These are phyloP conservation scores for Hymenopus coronatus DNA, from an alignment of 2,888 invertebrate genomes.

Conservation along the genomic window DNA sequence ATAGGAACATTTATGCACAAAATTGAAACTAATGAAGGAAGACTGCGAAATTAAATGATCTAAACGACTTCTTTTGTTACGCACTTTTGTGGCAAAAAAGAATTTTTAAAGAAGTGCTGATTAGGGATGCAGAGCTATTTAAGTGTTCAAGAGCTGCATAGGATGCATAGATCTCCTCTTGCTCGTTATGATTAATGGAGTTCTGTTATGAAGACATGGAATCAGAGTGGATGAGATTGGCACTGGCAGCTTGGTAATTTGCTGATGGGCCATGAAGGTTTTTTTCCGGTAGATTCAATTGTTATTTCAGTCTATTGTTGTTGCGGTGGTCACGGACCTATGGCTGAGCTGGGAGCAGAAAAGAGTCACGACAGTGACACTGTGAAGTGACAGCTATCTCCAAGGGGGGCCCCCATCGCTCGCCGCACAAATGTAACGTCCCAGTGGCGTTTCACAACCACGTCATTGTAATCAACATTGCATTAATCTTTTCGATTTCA, in stretches of 20 bases:
- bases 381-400: background rate
- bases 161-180: background rate
- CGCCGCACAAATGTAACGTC: background rate
- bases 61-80: too few relatives aligned
- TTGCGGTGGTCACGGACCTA: background rate
- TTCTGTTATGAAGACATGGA: background rate
- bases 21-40: too few relatives aligned
- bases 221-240: background rate
- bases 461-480: background rate
- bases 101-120: too few relatives aligned
- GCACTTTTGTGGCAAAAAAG: too few relatives aligned
- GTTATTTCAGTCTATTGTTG: background rate
- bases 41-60: too few relatives aligned
- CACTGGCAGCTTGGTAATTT: background rate
- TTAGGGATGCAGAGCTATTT: too few relatives aligned
- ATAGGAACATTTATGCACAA: too few relatives aligned
- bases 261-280: background rate
- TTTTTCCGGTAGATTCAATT: background rate
- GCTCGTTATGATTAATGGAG: background rate
- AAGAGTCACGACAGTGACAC: conserved; percentile 9
- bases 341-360: background rate
- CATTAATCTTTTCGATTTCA: too few relatives aligned
- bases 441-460: background rate
- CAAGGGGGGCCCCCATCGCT: background rate
- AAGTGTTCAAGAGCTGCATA: background rate